Base-by-base conservation (phyloP, 1,140 invertebrate species). In the Apis florea region DNA sequence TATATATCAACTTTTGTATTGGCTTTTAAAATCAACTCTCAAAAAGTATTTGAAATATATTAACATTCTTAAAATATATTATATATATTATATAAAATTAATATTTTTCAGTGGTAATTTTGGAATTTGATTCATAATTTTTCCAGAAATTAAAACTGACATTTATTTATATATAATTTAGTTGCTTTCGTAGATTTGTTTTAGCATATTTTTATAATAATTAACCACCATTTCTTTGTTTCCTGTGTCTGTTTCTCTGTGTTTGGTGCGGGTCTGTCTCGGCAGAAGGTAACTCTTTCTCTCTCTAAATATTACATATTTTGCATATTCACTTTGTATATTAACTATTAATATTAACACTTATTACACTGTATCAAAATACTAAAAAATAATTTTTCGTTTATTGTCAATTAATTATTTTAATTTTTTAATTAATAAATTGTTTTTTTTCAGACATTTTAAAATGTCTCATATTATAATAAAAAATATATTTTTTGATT, bases 241-340 rank as follows among this genome's bases (percentile, higher is more conserved):
- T 89, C 90, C 90, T 89, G 91, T 94, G 91, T 93, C 91, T 93
- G 90, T 90, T 90, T 91, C 92, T 93, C 89, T 93, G 86, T 93
- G 90, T 93, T 92, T 91, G 91, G 90, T 92, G 90, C 91, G 90
- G 92, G 91, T 92, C 90, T 93, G 90, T 93, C 86, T 90, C 91
- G 91, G 90, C 93, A 94, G 94, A 94, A 94, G 93, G 94, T 94
- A 94, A 94, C 89, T 93, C 85, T 85, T 77, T 12, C 59, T 63
- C 71, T 61, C 69, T 80, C 70, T 80, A 63, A n/a, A 54, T 66
- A 74, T 66, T 72, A 71, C 69, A 47, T 64, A 58, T 80, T 77
- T 80, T 47, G 66, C 68, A 87, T 70, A 70, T 24, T 66, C 54
- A 56, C 13, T 58, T n/a, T 64, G 19, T 64, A 79, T n/a, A 53